phyloP scores from a whole-genome alignment of 2,797 vertebrate species.

The Artibeus jamaicensis region DNA sequence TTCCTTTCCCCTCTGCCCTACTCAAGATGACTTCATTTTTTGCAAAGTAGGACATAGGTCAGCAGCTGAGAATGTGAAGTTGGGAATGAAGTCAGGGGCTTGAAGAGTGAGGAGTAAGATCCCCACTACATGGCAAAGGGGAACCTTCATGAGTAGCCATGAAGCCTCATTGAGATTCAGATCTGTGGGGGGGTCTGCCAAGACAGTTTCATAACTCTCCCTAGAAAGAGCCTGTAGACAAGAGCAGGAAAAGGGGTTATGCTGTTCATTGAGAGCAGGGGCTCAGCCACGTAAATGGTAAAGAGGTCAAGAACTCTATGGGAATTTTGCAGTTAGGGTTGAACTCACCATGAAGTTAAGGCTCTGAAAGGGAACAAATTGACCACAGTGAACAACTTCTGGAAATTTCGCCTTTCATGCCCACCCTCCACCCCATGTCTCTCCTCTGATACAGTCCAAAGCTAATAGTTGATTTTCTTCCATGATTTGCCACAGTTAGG shows the following conservation, averaged over 20 bases:
- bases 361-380: background rate
- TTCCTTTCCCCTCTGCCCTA: background rate
- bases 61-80: background rate
- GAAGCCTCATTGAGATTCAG: background rate
- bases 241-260: background rate
- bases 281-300: background rate
- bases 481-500: background rate
- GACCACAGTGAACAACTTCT: background rate
- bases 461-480: background rate
- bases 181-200: background rate
- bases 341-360: background rate
- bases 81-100: background rate
- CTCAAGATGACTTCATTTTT: background rate
- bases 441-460: background rate
- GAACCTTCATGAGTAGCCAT: background rate
- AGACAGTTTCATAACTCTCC: background rate
- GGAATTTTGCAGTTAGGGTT: background rate
- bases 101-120: background rate
- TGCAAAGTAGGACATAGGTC: background rate
- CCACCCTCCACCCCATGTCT: fast-evolving
- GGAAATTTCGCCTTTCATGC: background rate
- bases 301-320: background rate
- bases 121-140: background rate
- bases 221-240: background rate
- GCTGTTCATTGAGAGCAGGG: background rate